Percentiles rank a stretch among this genome's conserved stretches.
These are phyloP conservation scores for Xenopus laevis DNA, from an alignment of 2,113 vertebrate species.

Conservation along the genomic window DNA sequence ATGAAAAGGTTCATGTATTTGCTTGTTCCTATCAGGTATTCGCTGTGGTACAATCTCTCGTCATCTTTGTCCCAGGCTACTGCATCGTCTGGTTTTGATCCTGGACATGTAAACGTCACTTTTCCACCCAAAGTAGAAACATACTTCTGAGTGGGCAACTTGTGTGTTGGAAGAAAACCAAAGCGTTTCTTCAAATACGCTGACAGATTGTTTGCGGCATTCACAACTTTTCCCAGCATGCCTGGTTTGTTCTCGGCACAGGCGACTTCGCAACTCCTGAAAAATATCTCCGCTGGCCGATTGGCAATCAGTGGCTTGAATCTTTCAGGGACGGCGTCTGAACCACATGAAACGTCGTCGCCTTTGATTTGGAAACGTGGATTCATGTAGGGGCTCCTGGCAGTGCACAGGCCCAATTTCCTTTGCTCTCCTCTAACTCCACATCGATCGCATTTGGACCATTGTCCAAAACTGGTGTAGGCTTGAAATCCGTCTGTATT, in stretches of 20 bases:
- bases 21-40: constrained; percentile 56
- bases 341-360: constrained; percentile 73
- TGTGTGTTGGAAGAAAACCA: not conserved
- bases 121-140: constrained; percentile 53
- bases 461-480: constrained; percentile 81
- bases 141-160: constrained; percentile 68
- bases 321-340: constrained; percentile 61
- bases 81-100: constrained; percentile 65
- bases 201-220: too few relatives aligned
- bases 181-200: not conserved
- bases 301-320: not conserved
- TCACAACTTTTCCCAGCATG: too few relatives aligned
- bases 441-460: constrained; percentile 82
- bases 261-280: constrained; percentile 64
- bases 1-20: constrained; percentile 66
- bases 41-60: constrained; percentile 64
- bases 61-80: constrained; percentile 85
- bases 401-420: constrained; percentile 79
- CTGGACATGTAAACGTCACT: constrained; percentile 75
- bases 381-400: constrained; percentile 67
- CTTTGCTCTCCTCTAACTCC: constrained; percentile 77
- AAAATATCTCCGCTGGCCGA: constrained; percentile 60
- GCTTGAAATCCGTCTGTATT: constrained; percentile 46
- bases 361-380: constrained; percentile 63
- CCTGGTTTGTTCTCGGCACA: constrained; percentile 52